Evolutionary conservation across 1,140 invertebrate species (phyloP).

Genomic region (Globodera ellingtonae): DNA sequence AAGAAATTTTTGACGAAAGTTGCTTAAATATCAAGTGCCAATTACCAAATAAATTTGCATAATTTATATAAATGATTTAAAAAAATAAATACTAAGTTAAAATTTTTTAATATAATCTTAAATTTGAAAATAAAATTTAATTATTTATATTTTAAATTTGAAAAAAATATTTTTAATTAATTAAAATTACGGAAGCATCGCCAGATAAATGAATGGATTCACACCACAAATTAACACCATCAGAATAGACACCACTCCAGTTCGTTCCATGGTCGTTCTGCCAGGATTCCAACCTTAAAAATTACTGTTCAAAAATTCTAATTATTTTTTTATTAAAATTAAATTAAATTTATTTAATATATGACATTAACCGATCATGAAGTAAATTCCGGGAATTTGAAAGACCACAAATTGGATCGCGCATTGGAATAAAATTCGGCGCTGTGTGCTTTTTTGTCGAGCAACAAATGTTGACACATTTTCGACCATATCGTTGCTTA

Average conservation of each 20-base stretch:
- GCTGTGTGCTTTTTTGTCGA: not conserved
- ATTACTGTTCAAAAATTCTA: not conserved
- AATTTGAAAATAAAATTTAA: not conserved
- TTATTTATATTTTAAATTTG: not conserved
- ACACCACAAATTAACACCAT: conserved; percentile 9
- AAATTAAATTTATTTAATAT: not conserved
- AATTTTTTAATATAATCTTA: not conserved
- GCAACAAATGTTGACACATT: not conserved
- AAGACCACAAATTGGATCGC: conserved; percentile 4
- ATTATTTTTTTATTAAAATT: not conserved
- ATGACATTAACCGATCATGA: not conserved
- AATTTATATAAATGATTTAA: no score
- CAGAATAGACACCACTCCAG: not conserved
- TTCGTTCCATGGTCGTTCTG: not conserved
- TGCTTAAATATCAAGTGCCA: not conserved
- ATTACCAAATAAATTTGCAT: no score
- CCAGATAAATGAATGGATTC: conserved; percentile 4
- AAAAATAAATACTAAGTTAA: no score
- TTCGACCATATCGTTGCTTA: not conserved
- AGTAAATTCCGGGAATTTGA: conserved; percentile 10
- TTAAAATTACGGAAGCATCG: conserved; percentile 7
- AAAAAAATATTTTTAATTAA: not conserved
- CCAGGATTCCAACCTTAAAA: conserved; percentile 1
- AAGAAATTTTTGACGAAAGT: conserved; percentile 10
- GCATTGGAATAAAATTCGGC: conserved; percentile 1